These are phyloP conservation scores for Hedya salicella DNA, from an alignment of 2,888 invertebrate genomes.

Conservation along the genomic window DNA sequence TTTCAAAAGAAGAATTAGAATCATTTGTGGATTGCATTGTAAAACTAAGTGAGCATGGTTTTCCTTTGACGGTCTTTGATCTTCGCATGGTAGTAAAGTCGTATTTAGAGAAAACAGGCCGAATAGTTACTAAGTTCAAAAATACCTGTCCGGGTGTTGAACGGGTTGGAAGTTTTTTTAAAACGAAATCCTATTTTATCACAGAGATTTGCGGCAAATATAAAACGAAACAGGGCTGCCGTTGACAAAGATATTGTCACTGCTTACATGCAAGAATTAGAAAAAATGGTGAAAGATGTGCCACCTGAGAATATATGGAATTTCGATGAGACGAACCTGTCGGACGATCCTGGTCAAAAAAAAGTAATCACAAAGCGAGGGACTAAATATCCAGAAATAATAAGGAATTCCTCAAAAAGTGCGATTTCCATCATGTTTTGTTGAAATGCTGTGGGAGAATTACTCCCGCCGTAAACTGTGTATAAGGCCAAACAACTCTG, in stretches of 20 bases:
- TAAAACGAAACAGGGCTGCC: conserved; percentile 46
- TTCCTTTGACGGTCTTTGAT: conserved; percentile 31
- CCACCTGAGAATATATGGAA: too few relatives aligned
- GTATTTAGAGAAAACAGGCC: conserved; percentile 40
- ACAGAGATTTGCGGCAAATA: conserved; percentile 32
- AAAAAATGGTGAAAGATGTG: conserved; percentile 43
- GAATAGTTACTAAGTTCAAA: conserved; percentile 40
- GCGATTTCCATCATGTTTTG: conserved; percentile 53
- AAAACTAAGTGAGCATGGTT: conserved; percentile 32
- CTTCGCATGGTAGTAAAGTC: conserved; percentile 40
- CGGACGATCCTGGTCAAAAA: conserved; percentile 6
- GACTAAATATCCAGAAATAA: conserved; percentile 53
- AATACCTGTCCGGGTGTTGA: conserved; percentile 40
- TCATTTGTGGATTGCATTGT: conserved; percentile 30
- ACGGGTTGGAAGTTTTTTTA: conserved; percentile 36
- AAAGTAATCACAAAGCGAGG: conserved; percentile 34
- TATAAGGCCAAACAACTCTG: conserved; percentile 55
- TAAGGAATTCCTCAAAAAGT: conserved; percentile 53
- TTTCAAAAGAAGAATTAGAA: conserved; percentile 21
- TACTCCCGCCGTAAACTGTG: conserved; percentile 53
- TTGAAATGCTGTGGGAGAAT: conserved; percentile 51
- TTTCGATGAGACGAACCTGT: too few relatives aligned
- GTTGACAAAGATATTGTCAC: conserved; percentile 44
- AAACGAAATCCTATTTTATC: conserved; percentile 45
- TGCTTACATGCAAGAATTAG: conserved; percentile 44